These are phyloP conservation scores for Dynastes maya DNA, from an alignment of 2,888 invertebrate genomes.

Conservation along the genomic window DNA sequence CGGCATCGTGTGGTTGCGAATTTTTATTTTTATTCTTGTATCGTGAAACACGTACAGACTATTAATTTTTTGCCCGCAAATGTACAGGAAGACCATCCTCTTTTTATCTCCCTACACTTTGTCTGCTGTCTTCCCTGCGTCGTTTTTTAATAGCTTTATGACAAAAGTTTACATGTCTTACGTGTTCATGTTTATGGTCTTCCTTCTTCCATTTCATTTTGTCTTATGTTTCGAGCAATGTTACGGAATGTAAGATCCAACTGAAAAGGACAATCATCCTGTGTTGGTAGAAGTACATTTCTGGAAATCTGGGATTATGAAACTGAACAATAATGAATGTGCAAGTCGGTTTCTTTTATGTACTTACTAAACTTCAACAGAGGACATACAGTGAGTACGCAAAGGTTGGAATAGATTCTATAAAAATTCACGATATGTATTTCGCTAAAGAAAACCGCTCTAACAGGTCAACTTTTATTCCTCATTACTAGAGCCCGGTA, in stretches of 20 bases:
- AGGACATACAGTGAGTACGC: too few species aligned
- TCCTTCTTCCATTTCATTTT: background rate
- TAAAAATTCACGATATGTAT: too few species aligned
- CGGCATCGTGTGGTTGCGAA: background rate
- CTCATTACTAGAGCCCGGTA: too few species aligned
- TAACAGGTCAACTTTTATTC: too few species aligned
- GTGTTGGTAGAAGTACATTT: too few species aligned
- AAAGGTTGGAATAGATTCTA: too few species aligned
- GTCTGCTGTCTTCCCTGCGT: background rate
- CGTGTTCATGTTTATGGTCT: constrained; percentile 18
- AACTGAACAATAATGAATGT: too few species aligned
- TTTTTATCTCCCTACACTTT: constrained; percentile 8
- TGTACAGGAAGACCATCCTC: background rate
- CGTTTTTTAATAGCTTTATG: constrained; percentile 37
- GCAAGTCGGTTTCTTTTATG: too few species aligned
- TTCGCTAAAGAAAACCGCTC: too few species aligned
- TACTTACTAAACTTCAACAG: too few species aligned
- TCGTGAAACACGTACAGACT: constrained; percentile 17
- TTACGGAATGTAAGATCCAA: background rate
- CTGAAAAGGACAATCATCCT: background rate
- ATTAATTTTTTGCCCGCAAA: constrained; percentile 25
- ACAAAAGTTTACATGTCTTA: constrained; percentile 30
- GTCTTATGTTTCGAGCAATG: background rate
- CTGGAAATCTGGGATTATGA: too few species aligned
- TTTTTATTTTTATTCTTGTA: constrained; percentile 5